Evolutionary conservation across 30 jellyfish, hydroid and myxozoan genomes (phyloP).

Genomic region (Aurelia aurita): DNA sequence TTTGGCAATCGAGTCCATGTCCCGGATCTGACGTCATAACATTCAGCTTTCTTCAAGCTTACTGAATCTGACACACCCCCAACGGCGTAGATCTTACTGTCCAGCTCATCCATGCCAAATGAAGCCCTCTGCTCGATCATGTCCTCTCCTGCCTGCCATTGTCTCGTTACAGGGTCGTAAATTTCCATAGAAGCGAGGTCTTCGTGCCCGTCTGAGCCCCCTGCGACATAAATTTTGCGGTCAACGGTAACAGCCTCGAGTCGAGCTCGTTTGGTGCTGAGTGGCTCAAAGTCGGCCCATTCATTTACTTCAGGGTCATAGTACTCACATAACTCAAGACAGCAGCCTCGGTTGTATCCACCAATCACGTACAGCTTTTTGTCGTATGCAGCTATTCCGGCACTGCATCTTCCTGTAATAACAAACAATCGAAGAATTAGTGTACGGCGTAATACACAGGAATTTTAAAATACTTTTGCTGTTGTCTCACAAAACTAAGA

Average conservation of each 20-base stretch:
- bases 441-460: no score
- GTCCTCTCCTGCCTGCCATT: conserved; percentile 51
- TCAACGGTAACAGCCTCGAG: conserved; percentile 53
- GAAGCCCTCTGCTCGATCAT: conserved; percentile 73
- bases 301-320: conserved; percentile 83
- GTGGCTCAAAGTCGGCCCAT: conserved; percentile 68
- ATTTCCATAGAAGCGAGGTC: conserved; percentile 68
- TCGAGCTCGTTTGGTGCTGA: conserved; percentile 66
- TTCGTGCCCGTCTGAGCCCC: conserved; percentile 84
- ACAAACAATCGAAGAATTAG: no score
- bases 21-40: conserved; percentile 29
- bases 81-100: conserved; percentile 49
- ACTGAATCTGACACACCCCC: conserved; percentile 78
- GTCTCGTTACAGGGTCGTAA: conserved; percentile 36
- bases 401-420: conserved; percentile 77
- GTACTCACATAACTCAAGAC: conserved; percentile 63
- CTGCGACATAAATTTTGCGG: conserved; percentile 57
- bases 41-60: conserved; percentile 60
- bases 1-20: conserved; percentile 74
- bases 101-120: conserved; percentile 60
- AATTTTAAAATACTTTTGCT: no score
- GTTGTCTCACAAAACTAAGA: no score
- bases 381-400: conserved; percentile 68
- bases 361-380: conserved; percentile 71
- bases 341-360: conserved; percentile 86